phyloP scores from a whole-genome alignment of 2,113 vertebrate genomes.

The Rattus rattus region DNA sequence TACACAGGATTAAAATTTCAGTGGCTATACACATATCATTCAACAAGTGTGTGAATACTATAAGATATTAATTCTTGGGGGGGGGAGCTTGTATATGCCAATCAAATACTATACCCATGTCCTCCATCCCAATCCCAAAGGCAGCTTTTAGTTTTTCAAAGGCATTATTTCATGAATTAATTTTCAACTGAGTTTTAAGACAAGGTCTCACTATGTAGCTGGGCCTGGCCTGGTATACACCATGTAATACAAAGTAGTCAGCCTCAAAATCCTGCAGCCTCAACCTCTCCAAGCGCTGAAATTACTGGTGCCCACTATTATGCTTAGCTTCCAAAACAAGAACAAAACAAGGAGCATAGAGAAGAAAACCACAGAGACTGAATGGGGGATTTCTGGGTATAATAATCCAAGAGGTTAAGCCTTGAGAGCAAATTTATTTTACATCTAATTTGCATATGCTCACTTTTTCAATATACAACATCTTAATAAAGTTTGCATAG shows the following conservation, averaged over 20 bases:
- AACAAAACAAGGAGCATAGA: not conserved
- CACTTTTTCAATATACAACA: not conserved
- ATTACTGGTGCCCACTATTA: not conserved
- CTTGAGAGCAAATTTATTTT: not conserved
- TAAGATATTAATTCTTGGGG: not conserved
- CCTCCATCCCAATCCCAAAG: not conserved
- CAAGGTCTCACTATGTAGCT: not conserved
- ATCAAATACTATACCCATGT: not conserved
- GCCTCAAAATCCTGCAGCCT: not conserved
- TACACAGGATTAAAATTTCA: not conserved
- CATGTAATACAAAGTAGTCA: not conserved
- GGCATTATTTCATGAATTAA: not conserved
- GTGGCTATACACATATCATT: not conserved
- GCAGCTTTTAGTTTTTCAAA: not conserved
- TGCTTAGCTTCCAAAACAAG: not conserved
- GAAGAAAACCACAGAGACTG: not conserved
- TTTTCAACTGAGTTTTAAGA: not conserved
- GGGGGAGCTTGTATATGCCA: not conserved
- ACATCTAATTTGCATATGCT: not conserved
- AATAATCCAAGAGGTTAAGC: not conserved
- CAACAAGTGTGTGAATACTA: constrained; percentile 6
- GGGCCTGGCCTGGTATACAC: no score
- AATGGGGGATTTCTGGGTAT: not conserved
- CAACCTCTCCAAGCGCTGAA: not conserved
- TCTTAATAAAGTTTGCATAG: not conserved